Evolutionary conservation across 2,797 vertebrate species (phyloP).

Genomic region (Poecilia velifera): DNA sequence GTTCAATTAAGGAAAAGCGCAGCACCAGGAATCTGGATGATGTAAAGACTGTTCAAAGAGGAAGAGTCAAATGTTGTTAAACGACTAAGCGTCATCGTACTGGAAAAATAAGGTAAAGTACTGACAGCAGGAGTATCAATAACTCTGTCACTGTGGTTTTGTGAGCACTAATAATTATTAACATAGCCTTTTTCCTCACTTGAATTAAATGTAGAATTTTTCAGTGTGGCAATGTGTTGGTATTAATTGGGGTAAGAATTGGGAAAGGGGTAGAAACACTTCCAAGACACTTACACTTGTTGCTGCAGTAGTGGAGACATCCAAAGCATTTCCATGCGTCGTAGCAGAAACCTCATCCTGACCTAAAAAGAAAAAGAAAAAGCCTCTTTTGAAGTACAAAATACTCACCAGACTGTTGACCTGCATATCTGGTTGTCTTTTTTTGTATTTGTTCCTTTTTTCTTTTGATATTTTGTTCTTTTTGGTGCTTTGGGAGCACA

Average conservation of each 20-base stretch:
- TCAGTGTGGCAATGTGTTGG: background rate
- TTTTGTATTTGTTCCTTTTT: slow-evolving; percentile 16
- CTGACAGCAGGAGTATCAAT: background rate
- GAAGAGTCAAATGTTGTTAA: background rate
- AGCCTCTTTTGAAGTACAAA: slow-evolving; percentile 3
- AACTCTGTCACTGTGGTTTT: background rate
- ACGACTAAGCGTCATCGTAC: background rate
- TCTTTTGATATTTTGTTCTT: slow-evolving; percentile 17
- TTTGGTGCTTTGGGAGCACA: slow-evolving; percentile 26
- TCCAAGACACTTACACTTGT: slow-evolving; percentile 68
- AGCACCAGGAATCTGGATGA: background rate
- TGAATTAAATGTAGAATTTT: background rate
- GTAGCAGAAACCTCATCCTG: slow-evolving; percentile 59
- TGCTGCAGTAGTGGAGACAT: slow-evolving; percentile 57
- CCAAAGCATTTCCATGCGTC: slow-evolving; percentile 58
- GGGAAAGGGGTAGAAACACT: background rate
- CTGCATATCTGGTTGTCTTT: background rate
- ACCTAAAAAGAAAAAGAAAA: slow-evolving; percentile 64
- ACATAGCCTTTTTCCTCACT: background rate
- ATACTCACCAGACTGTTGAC: slow-evolving; percentile 9
- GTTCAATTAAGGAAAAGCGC: background rate
- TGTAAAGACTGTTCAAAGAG: background rate
- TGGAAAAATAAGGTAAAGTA: background rate
- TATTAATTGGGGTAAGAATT: background rate
- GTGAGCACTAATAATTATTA: background rate